A percentile compares a stretch with the other conserved stretches of the same genome.
phyloP scores from a whole-genome alignment of 1,140 invertebrate species.

The Cydia splendana region DNA sequence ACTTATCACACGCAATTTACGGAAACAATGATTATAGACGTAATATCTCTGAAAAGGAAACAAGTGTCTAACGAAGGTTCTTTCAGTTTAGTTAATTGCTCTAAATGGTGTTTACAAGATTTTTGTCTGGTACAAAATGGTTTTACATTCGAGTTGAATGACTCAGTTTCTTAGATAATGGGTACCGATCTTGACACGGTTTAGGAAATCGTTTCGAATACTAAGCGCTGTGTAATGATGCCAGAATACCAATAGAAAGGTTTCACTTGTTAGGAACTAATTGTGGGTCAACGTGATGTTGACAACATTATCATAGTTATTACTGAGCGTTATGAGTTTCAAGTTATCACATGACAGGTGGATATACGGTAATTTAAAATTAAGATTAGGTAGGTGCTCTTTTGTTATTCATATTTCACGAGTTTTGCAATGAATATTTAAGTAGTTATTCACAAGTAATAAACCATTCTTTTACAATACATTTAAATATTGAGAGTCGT shows the following conservation, averaged over 20 bases:
- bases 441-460: too few relatives aligned
- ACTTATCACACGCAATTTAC: constrained; percentile 34
- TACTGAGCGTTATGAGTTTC: background rate
- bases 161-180: constrained; percentile 65
- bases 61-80: constrained; percentile 37
- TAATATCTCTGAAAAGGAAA: constrained; percentile 48
- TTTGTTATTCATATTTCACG: too few relatives aligned
- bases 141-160: constrained; percentile 47
- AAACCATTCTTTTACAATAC: background rate
- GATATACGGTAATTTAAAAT: too few relatives aligned
- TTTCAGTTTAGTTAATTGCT: constrained; percentile 44
- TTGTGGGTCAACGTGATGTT: constrained; percentile 42
- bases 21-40: constrained; percentile 41
- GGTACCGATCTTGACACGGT: constrained; percentile 73
- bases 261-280: constrained; percentile 34
- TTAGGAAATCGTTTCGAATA: constrained; percentile 67
- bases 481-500: background rate
- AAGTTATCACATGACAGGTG: background rate
- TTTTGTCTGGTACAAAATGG: constrained; percentile 56
- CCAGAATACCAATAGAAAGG: constrained; percentile 65
- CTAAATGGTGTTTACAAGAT: constrained; percentile 43
- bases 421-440: too few relatives aligned
- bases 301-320: constrained; percentile 1
- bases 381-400: too few relatives aligned
- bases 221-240: constrained; percentile 60